phyloP scores from a whole-genome alignment of 1,140 invertebrate species.

The Achroia grisella region DNA sequence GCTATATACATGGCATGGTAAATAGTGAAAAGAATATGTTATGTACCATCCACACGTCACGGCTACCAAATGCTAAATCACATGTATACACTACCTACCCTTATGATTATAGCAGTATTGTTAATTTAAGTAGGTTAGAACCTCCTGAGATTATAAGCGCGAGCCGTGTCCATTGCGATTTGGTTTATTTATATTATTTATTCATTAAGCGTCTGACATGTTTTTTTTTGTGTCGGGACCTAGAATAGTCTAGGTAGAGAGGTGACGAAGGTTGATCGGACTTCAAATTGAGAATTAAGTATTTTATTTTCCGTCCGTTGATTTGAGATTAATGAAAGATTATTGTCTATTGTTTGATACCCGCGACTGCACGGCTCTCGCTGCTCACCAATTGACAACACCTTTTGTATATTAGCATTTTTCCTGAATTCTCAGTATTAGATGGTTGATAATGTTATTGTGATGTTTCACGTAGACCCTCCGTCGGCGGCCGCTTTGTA shows the following conservation, averaged over 20 bases:
- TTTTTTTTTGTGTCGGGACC: no score
- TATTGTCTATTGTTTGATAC: no score
- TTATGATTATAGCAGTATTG: slow-evolving; percentile 62
- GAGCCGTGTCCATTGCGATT: no score
- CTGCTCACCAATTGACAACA: slow-evolving; percentile 34
- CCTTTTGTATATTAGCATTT: slow-evolving; percentile 63
- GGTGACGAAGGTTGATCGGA: no score
- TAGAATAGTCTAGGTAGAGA: no score
- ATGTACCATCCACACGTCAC: slow-evolving; percentile 35
- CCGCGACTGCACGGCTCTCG: slow-evolving; percentile 8
- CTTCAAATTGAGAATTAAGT: background rate
- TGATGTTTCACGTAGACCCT: slow-evolving; percentile 42
- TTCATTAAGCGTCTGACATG: no score
- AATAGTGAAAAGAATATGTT: no score
- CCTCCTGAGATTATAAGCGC: slow-evolving; percentile 46
- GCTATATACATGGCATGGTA: no score
- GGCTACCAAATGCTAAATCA: slow-evolving; percentile 54
- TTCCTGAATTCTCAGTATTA: slow-evolving; percentile 61
- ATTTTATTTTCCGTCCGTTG: background rate
- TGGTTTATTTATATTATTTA: no score
- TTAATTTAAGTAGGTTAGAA: slow-evolving; percentile 62
- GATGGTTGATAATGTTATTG: slow-evolving; percentile 48
- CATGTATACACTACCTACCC: slow-evolving; percentile 54
- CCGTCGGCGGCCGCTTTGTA: slow-evolving; percentile 31
- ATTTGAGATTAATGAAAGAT: background rate